Base-by-base conservation (phyloP, 2,797 vertebrate species). In the Cetoscarus ocellatus region DNA sequence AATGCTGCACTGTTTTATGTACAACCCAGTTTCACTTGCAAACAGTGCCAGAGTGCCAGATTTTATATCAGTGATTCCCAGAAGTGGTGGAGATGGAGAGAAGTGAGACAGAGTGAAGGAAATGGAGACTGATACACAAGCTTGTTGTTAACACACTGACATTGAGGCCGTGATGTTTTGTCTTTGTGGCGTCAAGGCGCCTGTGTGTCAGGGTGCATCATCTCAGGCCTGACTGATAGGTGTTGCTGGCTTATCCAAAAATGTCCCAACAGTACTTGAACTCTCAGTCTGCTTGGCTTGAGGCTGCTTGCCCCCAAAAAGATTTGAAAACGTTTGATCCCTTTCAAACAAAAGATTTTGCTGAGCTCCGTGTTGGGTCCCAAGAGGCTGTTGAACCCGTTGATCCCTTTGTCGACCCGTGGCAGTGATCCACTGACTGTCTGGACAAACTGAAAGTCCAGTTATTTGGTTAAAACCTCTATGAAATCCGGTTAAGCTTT, bases 101-200 rank as follows among this genome's bases (percentile, higher is more conserved):
- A 27, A 27, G 27, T 27, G 27, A 27, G n/a, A n/a, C 10, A 10
- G 54, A 45, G 7, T 18, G 55, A 38, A 36, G 70, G 54, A 54
- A 35, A 40, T 14, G 17, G 43, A n/a, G 9, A 48, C 34, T 19
- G 61, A 55, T 61, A 44, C 43, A 49, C 42, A 51, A 66, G 27
- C 57, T 35, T 39, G 38, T 61, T 56, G 52, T 67, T 40, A 63
- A 40, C 58, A 15, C 0, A 9, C 27, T 50, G 63, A 61, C 64
- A 51, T 45, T 17, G 39, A 56, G 45, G 47, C 64, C 56, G 42
- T 15, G 18, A 45, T 56, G 59, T 62, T 68, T 63, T 58, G 48
- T 63, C 65, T 75, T 57, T 1, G 72, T 36, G 65, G 12, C 10
- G 18, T 42, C 1, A 40, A 58, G 48, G 58, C 58, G 40, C 42